These are phyloP conservation scores for Icerya purchasi DNA, from an alignment of 2,888 invertebrate genomes.

Conservation along the genomic window DNA sequence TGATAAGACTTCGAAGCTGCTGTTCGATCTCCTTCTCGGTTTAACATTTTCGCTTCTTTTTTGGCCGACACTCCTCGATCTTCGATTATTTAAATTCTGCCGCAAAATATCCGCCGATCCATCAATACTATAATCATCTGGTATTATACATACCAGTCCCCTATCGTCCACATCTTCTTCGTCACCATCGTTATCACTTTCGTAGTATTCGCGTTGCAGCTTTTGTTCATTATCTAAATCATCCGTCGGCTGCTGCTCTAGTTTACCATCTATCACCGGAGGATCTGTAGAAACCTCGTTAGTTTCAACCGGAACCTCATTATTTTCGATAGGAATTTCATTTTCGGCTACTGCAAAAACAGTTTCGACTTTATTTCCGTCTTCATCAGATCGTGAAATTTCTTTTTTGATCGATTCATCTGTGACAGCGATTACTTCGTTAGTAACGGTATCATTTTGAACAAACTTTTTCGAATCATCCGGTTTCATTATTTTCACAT, in stretches of 20 bases:
- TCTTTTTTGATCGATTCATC: no score
- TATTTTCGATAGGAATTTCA: neutral
- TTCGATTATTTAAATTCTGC: no score
- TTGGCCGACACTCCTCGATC: constrained; percentile 3
- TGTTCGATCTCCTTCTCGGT: constrained; percentile 13
- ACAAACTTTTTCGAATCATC: constrained; percentile 5
- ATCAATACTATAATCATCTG: no score
- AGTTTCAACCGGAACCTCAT: neutral
- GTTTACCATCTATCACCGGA: neutral
- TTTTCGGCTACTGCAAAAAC: neutral
- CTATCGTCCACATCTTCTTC: constrained; percentile 2
- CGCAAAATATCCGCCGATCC: no score
- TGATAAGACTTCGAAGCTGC: constrained; percentile 13
- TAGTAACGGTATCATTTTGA: no score
- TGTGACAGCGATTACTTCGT: no score
- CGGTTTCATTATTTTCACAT: constrained; percentile 5
- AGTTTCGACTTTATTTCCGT: neutral
- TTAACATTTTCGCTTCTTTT: constrained; percentile 12
- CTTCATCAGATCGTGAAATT: no score
- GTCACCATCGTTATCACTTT: constrained; percentile 10
- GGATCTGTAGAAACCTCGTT: neutral
- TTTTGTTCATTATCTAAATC: no score
- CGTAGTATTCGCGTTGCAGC: no score
- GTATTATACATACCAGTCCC: neutral
- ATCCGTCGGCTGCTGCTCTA: constrained; percentile 25